Base-by-base conservation (phyloP, 2,888 invertebrate species). In the Pharmacophagus antenor region DNA sequence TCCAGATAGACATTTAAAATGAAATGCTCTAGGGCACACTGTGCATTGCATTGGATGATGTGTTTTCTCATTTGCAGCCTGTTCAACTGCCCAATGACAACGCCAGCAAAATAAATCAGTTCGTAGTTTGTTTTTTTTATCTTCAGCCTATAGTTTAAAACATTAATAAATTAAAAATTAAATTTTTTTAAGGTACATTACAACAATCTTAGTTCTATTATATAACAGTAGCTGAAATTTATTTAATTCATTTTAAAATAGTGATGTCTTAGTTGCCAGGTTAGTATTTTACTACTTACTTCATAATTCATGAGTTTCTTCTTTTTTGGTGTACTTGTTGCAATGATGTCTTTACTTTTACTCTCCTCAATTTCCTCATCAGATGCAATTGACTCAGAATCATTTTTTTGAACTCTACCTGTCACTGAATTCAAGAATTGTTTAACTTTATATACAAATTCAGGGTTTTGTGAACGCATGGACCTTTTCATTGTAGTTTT, bases 61-160 rank as follows among this genome's bases (percentile, higher is more conserved):
- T 0, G 69, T 63, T 63, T 84, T 87, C 56, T 88, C 86, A 65
- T 72, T 80, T 17, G 88, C 75, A n/a, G 77, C 72, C 20, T 85
- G 82, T 25, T 92, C 93, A 1, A 91, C 91, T 49, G 94, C 94
- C 74, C 94, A 94, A 75, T 98, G 97, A 73, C 98, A 98, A 64
- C 95, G 91, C 98, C 98, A 99, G 82, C 98, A 99, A 80, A 95
- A 98, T 17, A 93, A 91, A 81, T 97, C 97, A 75, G 92, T 91
- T 22, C 92, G 75, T 1, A 84, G 70, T 65, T 82, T 88, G 48
- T 68, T 73, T 10, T 51, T 60, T n/a, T 71, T 75, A 1, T 74
- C 74, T 58, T 61, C 53, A 55, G 63, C 61, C 84, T 85, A 61
- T 51, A 37, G 56, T 27, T 51, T 52, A 20, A 61, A 56, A 20